These are phyloP conservation scores for Bombus impatiens DNA, from an alignment of 1,140 invertebrate species.

Conservation along the genomic window DNA sequence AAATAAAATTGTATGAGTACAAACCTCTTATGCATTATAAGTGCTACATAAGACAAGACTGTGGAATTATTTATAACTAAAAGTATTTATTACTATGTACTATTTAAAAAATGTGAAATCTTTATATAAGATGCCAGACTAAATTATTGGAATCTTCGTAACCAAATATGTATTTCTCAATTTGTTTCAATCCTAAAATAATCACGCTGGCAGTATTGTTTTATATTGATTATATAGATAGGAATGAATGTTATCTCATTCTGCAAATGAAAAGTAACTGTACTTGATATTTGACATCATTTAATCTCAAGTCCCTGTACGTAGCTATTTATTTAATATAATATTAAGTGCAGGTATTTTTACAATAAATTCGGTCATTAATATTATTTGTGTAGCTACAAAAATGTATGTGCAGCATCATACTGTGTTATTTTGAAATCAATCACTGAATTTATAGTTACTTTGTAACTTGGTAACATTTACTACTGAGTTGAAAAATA, in stretches of 20 bases:
- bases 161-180: constrained; percentile 29
- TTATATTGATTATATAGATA: constrained; percentile 30
- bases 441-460: constrained; percentile 15
- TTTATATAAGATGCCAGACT: constrained; percentile 17
- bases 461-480: constrained; percentile 17
- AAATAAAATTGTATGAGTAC: constrained; percentile 41
- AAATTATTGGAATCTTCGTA: constrained; percentile 23
- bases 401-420: constrained; percentile 26
- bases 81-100: constrained; percentile 30
- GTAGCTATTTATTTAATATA: constrained; percentile 29
- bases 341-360: constrained; percentile 33
- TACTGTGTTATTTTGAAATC: neutral
- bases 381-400: constrained; percentile 25
- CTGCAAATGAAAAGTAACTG: constrained; percentile 7
- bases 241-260: constrained; percentile 36
- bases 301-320: constrained; percentile 37
- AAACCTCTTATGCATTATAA: constrained; percentile 43
- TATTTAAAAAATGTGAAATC: constrained; percentile 47
- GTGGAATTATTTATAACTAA: constrained; percentile 54
- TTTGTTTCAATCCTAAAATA: constrained; percentile 34
- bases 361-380: constrained; percentile 32
- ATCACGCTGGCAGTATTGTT: constrained; percentile 48
- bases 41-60: constrained; percentile 56
- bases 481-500: constrained; percentile 22
- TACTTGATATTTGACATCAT: constrained; percentile 22